A percentile compares a stretch with the other conserved stretches of the same genome.
These are phyloP conservation scores for Plusia festucae DNA, from an alignment of 2,888 invertebrate genomes.

Conservation along the genomic window DNA sequence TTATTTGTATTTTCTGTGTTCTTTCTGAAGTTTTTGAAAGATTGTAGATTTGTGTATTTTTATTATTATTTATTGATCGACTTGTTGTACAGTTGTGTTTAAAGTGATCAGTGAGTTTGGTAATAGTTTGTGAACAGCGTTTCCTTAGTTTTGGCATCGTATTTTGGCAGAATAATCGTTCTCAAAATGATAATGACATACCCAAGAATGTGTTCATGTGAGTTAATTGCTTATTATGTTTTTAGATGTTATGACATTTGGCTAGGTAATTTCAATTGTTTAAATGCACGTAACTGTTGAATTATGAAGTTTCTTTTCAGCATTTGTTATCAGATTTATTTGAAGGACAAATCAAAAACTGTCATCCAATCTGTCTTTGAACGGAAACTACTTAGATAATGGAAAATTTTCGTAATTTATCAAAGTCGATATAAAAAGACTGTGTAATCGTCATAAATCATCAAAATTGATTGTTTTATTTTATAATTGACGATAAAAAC, in stretches of 20 bases:
- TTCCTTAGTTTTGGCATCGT: slow-evolving; percentile 39
- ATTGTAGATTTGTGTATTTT: slow-evolving; percentile 12
- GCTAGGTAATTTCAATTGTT: background rate
- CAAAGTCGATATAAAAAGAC: background rate
- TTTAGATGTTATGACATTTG: slow-evolving; percentile 3
- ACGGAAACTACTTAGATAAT: slow-evolving; percentile 16
- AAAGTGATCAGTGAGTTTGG: slow-evolving; percentile 16
- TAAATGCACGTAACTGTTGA: background rate
- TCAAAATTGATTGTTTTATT: background rate
- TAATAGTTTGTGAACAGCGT: slow-evolving; percentile 23
- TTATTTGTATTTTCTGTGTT: slow-evolving; percentile 7
- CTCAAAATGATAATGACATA: slow-evolving; percentile 30
- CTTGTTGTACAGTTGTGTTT: slow-evolving; percentile 17
- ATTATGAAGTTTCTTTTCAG: slow-evolving; percentile 6
- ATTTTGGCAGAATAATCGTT: slow-evolving; percentile 36
- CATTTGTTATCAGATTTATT: slow-evolving; percentile 19
- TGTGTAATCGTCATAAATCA: background rate
- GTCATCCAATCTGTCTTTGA: slow-evolving; percentile 9
- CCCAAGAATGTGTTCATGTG: slow-evolving; percentile 47
- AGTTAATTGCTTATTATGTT: slow-evolving; percentile 30
- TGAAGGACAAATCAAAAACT: slow-evolving; percentile 36
- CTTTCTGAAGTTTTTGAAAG: background rate
- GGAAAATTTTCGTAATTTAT: slow-evolving; percentile 11
- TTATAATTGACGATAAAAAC: background rate
- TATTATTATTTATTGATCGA: slow-evolving; percentile 20